Conservation (phyloP, 1,140 invertebrate genomes). For the Hermatobates lingyangjiaoensis region DNA sequence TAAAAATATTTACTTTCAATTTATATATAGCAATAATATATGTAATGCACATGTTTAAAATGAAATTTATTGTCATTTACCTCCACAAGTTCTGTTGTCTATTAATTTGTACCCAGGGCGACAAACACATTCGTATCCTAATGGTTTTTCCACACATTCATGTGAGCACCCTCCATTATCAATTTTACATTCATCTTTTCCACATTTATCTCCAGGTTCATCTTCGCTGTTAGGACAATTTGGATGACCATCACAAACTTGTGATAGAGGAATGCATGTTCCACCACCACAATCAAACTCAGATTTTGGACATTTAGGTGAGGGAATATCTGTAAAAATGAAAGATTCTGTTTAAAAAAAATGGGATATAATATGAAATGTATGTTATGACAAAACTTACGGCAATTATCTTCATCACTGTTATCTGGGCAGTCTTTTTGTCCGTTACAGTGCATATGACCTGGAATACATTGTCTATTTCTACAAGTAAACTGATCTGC, state of each 20-base stretch:
- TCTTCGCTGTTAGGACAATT: slow-evolving; percentile 73
- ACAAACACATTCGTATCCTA: slow-evolving; percentile 58
- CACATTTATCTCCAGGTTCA: slow-evolving; percentile 37
- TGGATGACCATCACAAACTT: slow-evolving; percentile 66
- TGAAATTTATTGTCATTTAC: too few relatives aligned
- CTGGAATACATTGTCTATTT: slow-evolving; percentile 63
- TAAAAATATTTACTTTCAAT: too few relatives aligned
- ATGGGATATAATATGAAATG: neutral
- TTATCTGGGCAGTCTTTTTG: slow-evolving; percentile 60
- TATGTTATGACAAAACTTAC: slow-evolving; percentile 22
- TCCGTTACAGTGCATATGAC: slow-evolving; percentile 63
- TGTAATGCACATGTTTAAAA: too few relatives aligned
- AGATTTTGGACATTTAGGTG: slow-evolving; percentile 61
- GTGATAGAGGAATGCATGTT: slow-evolving; percentile 49
- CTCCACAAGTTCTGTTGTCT: slow-evolving; percentile 56
- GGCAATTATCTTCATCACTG: slow-evolving; percentile 66
- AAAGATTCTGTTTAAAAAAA: neutral
- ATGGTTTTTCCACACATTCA: slow-evolving; percentile 57
- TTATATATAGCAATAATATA: too few relatives aligned
- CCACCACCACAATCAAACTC: slow-evolving; percentile 51
- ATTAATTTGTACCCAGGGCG: slow-evolving; percentile 57
- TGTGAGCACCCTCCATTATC: slow-evolving; percentile 57
- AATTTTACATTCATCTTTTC: slow-evolving; percentile 65
- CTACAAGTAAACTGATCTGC: slow-evolving; percentile 60
- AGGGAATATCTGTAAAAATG: slow-evolving; percentile 60